Percentiles rank a stretch among this genome's conserved stretches.
These are phyloP conservation scores for Empis stercorea DNA, from an alignment of 2,888 invertebrate species.

Conservation along the genomic window DNA sequence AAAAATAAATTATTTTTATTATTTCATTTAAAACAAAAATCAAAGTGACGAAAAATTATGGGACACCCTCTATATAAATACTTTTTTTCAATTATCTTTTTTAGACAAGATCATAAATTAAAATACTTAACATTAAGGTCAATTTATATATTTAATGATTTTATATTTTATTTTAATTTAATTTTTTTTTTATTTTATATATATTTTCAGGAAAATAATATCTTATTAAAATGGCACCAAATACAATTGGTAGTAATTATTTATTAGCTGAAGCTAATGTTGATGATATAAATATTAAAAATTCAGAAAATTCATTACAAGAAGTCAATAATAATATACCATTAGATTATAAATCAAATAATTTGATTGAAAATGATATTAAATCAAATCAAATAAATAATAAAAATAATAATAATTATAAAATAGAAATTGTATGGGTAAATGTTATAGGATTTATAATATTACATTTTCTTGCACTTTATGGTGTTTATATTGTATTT, in stretches of 20 bases:
- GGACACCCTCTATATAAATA: too few relatives aligned
- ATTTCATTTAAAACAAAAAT: too few relatives aligned
- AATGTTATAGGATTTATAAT: constrained; percentile 62
- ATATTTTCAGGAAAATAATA: background rate
- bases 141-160: too few relatives aligned
- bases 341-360: constrained; percentile 2
- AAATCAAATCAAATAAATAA: background rate
- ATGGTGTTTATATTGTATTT: constrained; percentile 42
- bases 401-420: constrained; percentile 21
- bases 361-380: background rate
- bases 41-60: too few relatives aligned
- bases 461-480: constrained; percentile 51
- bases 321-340: background rate
- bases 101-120: too few relatives aligned
- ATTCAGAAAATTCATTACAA: background rate
- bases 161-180: too few relatives aligned
- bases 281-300: constrained; percentile 5
- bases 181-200: too few relatives aligned
- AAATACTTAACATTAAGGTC: too few relatives aligned
- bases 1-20: too few relatives aligned
- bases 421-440: constrained; percentile 66
- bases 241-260: constrained; percentile 39
- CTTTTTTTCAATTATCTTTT: too few relatives aligned
- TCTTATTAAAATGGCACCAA: constrained; percentile 43
- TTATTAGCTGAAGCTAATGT: constrained; percentile 32